Conservation (phyloP, 2,888 invertebrate species). For the Ceramica pisi region DNA sequence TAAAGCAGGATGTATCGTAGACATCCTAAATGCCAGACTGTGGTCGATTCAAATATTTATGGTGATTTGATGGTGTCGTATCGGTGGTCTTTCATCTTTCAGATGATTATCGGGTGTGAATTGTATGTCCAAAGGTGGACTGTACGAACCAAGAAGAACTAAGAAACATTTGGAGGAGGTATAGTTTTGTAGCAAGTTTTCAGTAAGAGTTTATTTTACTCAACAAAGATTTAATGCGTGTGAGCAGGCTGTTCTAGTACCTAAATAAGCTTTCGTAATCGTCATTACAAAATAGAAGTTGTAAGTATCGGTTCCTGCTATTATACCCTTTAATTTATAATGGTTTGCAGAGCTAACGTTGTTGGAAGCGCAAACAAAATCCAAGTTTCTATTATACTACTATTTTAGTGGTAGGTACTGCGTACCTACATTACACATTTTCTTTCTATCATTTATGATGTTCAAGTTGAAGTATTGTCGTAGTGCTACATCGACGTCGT, state of each 20-base stretch:
- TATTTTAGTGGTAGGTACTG: slow-evolving; percentile 52
- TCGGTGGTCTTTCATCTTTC: slow-evolving; percentile 81
- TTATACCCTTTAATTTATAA: slow-evolving; percentile 58
- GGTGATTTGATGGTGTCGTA: slow-evolving; percentile 78
- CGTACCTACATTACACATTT: slow-evolving; percentile 42
- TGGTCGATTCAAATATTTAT: slow-evolving; percentile 63
- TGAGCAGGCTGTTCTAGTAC: slow-evolving; percentile 40
- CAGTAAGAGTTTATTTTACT: background rate
- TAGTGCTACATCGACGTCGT: slow-evolving; percentile 22
- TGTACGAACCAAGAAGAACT: slow-evolving; percentile 74
- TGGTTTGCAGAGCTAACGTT: slow-evolving; percentile 48
- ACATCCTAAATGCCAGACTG: slow-evolving; percentile 40
- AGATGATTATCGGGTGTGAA: slow-evolving; percentile 89
- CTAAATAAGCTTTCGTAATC: slow-evolving; percentile 42
- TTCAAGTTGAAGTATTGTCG: slow-evolving; percentile 23
- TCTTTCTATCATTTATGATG: slow-evolving; percentile 37
- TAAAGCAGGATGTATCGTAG: slow-evolving; percentile 25
- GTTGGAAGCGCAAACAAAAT: slow-evolving; percentile 50
- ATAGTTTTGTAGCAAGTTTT: background rate
- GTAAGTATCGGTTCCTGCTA: slow-evolving; percentile 43
- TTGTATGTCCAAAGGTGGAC: slow-evolving; percentile 81
- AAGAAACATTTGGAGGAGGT: slow-evolving; percentile 63
- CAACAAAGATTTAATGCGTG: slow-evolving; percentile 19
- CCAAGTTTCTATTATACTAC: slow-evolving; percentile 45
- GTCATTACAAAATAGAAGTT: slow-evolving; percentile 50